Evolutionary conservation across 2,888 invertebrate genomes (phyloP), one percentile per base, ranked within the genome.

Genomic region (Hirtodrosophila cameraria): DNA sequence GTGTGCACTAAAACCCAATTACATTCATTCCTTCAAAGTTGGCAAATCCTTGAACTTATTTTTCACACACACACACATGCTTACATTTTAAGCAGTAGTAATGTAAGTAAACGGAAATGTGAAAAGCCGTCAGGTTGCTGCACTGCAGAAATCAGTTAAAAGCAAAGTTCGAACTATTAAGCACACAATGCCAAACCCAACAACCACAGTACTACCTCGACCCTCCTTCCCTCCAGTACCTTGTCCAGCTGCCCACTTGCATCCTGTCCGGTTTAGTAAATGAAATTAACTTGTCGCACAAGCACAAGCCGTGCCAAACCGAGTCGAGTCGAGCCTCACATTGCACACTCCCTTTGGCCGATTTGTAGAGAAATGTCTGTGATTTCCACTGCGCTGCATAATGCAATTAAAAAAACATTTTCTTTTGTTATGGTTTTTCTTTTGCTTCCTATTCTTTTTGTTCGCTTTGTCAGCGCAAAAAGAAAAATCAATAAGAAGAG

Each of bases 371-470:
- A 69, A 69, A 63, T 70, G 57, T 54, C 48, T 52, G 61, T 62
- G 75, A 82, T 82, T 82, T 72, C 58, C 58, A 31, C 58, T 53
- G 53, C 36, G 28, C 62, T 64, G 75, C 83, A 85, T 80, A 80
- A 85, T 80, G 86, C 79, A 80, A 85, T 84, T 79, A 85, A 80
- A 85, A n/a, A 74, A 72, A 28, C 52, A 65, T 54, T 73, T 58
- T 60, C 57, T 58, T 62, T 68, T 64, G 52, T 57, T 60, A 58
- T 55, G 31, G 27, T 43, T 60, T 72, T 58, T 16, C 46, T 58
- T 46, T 58, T 53, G 33, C 38, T 54, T 57, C 28, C 57, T 48
- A 30, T n/a, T 11, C 16, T 36, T 31, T 45, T 20, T 27, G 42
- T 55, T 36, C 36, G 52, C 69, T 48, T 46, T 38, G 46, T 23